These are phyloP conservation scores for Semnornis frantzii DNA, from an alignment of 2,113 vertebrate species.

Conservation along the genomic window DNA sequence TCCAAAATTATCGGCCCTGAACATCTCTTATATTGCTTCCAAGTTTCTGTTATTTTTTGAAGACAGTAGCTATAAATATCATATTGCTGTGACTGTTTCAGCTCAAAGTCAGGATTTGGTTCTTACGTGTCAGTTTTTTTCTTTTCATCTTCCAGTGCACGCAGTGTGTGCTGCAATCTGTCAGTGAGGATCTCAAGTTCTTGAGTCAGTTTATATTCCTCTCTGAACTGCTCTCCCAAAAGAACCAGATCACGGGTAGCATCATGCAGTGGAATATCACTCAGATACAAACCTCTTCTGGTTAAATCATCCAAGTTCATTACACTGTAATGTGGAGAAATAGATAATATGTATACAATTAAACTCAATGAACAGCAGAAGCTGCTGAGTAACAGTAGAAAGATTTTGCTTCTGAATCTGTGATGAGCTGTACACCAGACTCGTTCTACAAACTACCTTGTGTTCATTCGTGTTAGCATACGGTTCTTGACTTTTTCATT, in stretches of 20 bases:
- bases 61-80: slow-evolving; percentile 33
- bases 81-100: not conserved
- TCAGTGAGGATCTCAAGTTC: slow-evolving; percentile 97
- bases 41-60: not conserved
- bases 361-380: not conserved
- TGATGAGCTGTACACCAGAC: not conserved
- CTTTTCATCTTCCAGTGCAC: slow-evolving; percentile 97
- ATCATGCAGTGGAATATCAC: slow-evolving; percentile 96
- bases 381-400: not conserved
- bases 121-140: slow-evolving; percentile 98
- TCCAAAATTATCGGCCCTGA: not conserved
- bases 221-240: slow-evolving; percentile 95
- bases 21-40: not conserved
- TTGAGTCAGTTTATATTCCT: slow-evolving; percentile 98
- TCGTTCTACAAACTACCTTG: not conserved
- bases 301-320: slow-evolving; percentile 99
- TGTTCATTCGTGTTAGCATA: not conserved
- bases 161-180: slow-evolving; percentile 93
- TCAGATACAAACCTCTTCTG: slow-evolving; percentile 93
- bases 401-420: not conserved
- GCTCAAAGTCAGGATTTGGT: not conserved
- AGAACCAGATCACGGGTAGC: slow-evolving; percentile 97
- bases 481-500: not conserved
- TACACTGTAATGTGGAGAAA: slow-evolving; percentile 78
- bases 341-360: not conserved